Evolutionary conservation across 2,888 invertebrate genomes (phyloP).

Genomic region (Serrognathus titanus): DNA sequence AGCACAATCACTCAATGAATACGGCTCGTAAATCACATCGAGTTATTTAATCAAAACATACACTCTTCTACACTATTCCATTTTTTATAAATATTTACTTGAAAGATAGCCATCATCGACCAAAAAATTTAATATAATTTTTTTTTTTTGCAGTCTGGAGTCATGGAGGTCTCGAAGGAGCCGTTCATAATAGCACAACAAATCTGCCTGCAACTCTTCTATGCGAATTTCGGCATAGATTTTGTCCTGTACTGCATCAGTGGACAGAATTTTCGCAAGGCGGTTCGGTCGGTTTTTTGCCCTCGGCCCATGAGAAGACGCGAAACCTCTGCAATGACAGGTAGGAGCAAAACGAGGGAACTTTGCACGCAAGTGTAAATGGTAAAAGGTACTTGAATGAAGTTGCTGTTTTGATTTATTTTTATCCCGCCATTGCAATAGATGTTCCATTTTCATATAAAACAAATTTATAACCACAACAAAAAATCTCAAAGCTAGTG

Average conservation of each 20-base stretch:
- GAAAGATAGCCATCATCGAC: neutral
- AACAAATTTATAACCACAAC: no score
- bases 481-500: no score
- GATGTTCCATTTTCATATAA: no score
- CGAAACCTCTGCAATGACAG: constrained; percentile 14
- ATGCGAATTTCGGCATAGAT: constrained; percentile 81
- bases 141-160: constrained; percentile 40
- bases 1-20: neutral
- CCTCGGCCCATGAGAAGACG: constrained; percentile 9
- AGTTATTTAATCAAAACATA: no score
- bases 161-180: constrained; percentile 50
- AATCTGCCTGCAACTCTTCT: constrained; percentile 65
- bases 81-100: neutral
- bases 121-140: neutral
- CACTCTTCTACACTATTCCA: neutral
- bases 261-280: constrained; percentile 74
- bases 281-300: constrained; percentile 29
- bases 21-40: no score
- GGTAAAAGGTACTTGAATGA: no score
- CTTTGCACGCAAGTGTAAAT: no score
- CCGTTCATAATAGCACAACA: constrained; percentile 53
- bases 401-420: no score
- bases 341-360: neutral
- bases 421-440: no score
- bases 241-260: constrained; percentile 78